phyloP scores from a whole-genome alignment of 2,888 invertebrate species.

The Leptothorax acervorum region DNA sequence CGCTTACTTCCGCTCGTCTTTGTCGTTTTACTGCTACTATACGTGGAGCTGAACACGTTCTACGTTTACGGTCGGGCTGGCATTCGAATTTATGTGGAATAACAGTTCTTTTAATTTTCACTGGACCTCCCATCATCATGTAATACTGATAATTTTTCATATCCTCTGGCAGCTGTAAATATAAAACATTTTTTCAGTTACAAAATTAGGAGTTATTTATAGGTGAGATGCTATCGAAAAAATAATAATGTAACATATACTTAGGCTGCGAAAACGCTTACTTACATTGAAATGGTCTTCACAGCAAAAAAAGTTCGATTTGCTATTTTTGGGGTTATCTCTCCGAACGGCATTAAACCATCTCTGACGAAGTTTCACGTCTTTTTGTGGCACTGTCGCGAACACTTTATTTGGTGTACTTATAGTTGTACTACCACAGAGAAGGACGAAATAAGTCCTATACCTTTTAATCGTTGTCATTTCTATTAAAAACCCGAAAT shows the following conservation, averaged over 20 bases:
- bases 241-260: neutral
- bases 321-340: neutral
- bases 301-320: neutral
- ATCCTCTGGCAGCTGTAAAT: neutral
- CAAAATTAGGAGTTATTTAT: neutral
- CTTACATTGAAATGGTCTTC: neutral
- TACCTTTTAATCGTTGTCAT: neutral
- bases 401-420: slow-evolving; percentile 5
- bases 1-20: neutral
- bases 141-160: neutral
- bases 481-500: neutral
- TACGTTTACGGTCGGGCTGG: slow-evolving; percentile 5
- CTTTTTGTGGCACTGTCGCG: neutral
- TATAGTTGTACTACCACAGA: neutral
- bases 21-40: neutral
- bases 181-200: neutral
- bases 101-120: neutral
- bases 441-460: neutral
- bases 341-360: neutral
- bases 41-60: neutral
- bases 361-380: neutral
- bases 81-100: neutral
- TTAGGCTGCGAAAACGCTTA: neutral
- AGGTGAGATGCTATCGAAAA: neutral
- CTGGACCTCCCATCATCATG: neutral